Conservation (phyloP, 2,888 invertebrate genomes). For the Sinelater perroti region DNA sequence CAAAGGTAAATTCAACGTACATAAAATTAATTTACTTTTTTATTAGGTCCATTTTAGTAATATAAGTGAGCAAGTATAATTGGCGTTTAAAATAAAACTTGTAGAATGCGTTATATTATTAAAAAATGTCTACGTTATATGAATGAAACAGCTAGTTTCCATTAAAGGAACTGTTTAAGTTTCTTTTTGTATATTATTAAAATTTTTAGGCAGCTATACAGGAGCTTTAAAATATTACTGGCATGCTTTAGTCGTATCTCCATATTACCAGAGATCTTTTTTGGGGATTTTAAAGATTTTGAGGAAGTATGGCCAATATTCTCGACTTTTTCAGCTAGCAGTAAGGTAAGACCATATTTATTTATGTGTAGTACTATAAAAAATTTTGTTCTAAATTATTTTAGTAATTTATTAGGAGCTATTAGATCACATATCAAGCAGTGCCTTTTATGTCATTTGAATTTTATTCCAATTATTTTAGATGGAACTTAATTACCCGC, state of each 20-base stretch:
- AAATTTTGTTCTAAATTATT: neutral
- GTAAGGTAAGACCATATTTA: constrained; percentile 17
- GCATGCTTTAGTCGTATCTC: constrained; percentile 64
- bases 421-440: no score
- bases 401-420: neutral
- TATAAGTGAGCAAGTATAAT: no score
- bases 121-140: no score
- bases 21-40: no score
- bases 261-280: constrained; percentile 66
- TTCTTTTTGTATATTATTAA: no score
- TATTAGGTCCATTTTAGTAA: no score
- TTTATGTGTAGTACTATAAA: neutral
- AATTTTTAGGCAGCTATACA: constrained; percentile 64
- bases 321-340: constrained; percentile 67
- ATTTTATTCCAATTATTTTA: no score
- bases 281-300: constrained; percentile 70
- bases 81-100: no score
- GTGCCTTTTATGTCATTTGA: no score
- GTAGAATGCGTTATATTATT: no score
- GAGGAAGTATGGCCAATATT: constrained; percentile 70
- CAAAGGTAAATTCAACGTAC: constrained; percentile 67
- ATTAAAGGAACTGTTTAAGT: no score
- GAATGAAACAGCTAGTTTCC: no score
- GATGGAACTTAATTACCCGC: constrained; percentile 65
- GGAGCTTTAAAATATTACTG: constrained; percentile 66